These are phyloP conservation scores for Poeciliopsis gracilis DNA, from an alignment of 2,797 vertebrate genomes.

Conservation along the genomic window DNA sequence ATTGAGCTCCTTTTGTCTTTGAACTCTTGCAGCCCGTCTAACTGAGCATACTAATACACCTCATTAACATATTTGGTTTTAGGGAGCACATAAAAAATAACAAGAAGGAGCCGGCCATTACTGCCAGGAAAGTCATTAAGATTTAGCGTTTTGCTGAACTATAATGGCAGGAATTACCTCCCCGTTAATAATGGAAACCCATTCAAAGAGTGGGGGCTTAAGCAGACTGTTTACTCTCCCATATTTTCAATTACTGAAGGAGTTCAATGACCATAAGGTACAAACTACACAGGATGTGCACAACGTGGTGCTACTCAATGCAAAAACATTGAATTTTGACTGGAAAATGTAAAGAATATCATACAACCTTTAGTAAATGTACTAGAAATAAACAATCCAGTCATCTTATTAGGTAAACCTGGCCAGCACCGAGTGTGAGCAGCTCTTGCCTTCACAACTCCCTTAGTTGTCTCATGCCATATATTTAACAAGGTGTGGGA, in stretches of 20 bases:
- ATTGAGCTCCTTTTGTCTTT: slow-evolving; percentile 69
- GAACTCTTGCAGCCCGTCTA: slow-evolving; percentile 58
- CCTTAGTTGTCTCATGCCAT: background rate
- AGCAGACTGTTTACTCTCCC: slow-evolving; percentile 13
- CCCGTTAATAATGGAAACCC: slow-evolving; percentile 10
- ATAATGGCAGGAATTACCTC: slow-evolving; percentile 13
- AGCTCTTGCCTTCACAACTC: background rate
- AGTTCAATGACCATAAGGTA: background rate
- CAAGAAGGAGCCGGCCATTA: slow-evolving; percentile 9
- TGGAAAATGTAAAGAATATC: background rate
- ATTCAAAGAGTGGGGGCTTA: slow-evolving; percentile 37
- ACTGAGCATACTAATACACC: slow-evolving; percentile 63
- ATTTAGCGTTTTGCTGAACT: slow-evolving; percentile 37
- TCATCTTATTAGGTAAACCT: background rate
- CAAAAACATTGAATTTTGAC: background rate
- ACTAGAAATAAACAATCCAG: background rate
- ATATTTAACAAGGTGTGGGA: background rate
- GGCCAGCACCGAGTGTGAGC: background rate
- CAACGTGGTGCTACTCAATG: background rate
- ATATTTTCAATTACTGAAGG: background rate
- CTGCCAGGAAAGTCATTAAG: slow-evolving; percentile 28
- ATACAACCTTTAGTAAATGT: background rate
- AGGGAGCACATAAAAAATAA: slow-evolving; percentile 49
- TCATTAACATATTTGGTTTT: slow-evolving; percentile 68
- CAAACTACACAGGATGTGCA: background rate